Evolutionary conservation across 2,113 vertebrate species (phyloP).

Genomic region (Heptranchias perlo): DNA sequence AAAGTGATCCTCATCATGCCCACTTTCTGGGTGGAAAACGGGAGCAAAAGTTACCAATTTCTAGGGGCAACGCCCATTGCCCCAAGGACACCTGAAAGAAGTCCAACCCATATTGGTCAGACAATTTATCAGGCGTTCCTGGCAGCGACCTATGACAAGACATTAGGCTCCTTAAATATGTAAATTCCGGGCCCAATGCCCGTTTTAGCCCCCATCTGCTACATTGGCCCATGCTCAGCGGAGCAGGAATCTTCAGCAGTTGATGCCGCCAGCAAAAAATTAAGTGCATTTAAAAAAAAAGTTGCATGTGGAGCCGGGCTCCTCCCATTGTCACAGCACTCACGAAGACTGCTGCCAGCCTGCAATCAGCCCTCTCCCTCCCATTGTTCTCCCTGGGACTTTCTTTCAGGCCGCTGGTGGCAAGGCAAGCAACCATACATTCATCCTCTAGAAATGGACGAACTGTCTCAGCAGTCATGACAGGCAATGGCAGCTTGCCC

Average conservation of each 20-base stretch:
- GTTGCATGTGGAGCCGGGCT: neutral
- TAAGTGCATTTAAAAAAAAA: neutral
- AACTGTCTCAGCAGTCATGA: too few relatives aligned
- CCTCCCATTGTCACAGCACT: too few relatives aligned
- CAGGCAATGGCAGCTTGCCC: too few relatives aligned
- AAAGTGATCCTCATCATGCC: neutral
- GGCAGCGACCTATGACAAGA: neutral
- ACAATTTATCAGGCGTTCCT: neutral
- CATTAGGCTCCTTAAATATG: neutral
- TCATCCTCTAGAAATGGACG: too few relatives aligned
- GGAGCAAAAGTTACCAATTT: neutral
- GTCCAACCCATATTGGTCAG: neutral
- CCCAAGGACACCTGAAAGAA: neutral
- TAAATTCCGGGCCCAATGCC: neutral
- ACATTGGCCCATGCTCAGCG: neutral
- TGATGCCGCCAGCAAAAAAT: neutral
- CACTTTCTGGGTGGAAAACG: neutral
- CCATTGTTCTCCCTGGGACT: too few relatives aligned
- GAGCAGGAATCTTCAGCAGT: neutral
- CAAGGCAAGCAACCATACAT: too few relatives aligned
- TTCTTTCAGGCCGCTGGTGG: too few relatives aligned
- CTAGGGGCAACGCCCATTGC: neutral
- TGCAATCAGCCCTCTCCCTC: too few relatives aligned
- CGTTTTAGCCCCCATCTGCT: neutral
- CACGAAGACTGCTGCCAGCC: too few relatives aligned